Base-by-base conservation (phyloP, 2,888 invertebrate species). In the Mactromeris polynyma region DNA sequence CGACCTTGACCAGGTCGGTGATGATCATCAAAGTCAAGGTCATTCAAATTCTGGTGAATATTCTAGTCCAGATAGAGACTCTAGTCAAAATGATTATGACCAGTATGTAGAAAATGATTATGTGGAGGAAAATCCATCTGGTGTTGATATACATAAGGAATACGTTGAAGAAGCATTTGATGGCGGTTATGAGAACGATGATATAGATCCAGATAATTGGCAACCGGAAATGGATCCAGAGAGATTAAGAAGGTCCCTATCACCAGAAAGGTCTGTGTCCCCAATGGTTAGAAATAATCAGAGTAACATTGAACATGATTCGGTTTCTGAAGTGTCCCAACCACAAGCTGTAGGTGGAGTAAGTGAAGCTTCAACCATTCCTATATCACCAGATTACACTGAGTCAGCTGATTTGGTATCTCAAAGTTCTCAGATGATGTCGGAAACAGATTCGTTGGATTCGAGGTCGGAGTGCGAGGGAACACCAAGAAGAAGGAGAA, bases 221-320 rank as follows among this genome's bases (percentile, higher is more conserved):
- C 87, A 86, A n/a, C 90, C 90, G 36, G 81, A 92, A 64, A 87
- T 86, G 81, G 89, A 90, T 77, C 83, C 89, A 11, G 88, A 89
- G 26, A 85, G 91, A 54, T 78, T 87, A 38, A 51, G 92, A 42
- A 87, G 92, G 79, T 92, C 92, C 38, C 42, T 69, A 64, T 90
- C 90, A 26, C 92, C 92, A 21, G 92, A 92, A 79, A 83, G 92
- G 78, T 92, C 92, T 11, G 86, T 92, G 69, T 92, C 92, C n/a
- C 92, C 92, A 14, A 58, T 36, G 26, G 85, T 85, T 0, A 40
- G 79, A 19, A 0, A 64, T 64, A 33, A 73, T 80, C 69, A 82
- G 2, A 85, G 86, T 83, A 78, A 79, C 19, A 79, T 64, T 7
- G 64, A 86, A 73, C 21, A 42, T 42, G 89, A 89, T 33, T 89